These are phyloP conservation scores for Gnatocerus cornutus DNA, from an alignment of 2,888 invertebrate genomes.

Conservation along the genomic window DNA sequence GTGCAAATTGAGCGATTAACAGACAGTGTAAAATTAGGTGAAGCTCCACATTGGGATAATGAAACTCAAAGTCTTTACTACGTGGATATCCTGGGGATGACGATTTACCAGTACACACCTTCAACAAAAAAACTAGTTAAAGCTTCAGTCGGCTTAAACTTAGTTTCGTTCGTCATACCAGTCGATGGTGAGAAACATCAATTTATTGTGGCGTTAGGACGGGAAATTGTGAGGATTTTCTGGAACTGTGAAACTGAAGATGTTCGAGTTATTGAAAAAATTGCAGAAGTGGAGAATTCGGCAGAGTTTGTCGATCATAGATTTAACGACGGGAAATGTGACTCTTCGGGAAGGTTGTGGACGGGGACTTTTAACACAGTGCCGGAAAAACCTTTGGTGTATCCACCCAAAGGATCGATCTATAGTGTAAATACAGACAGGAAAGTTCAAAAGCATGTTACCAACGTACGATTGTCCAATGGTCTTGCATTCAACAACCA, in stretches of 20 bases:
- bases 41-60: conserved; percentile 83
- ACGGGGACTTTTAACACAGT: conserved; percentile 56
- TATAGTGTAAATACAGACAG: conserved; percentile 30
- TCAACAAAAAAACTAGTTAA: conserved; percentile 71
- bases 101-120: conserved; percentile 74
- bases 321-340: conserved; percentile 86
- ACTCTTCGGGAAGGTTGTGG: conserved; percentile 82
- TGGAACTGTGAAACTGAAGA: conserved; percentile 76
- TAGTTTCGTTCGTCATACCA: conserved; percentile 75
- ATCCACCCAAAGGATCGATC: conserved; percentile 28
- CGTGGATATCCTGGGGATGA: conserved; percentile 77
- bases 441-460: conserved; percentile 56
- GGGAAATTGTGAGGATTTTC: conserved; percentile 74
- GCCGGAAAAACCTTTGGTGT: conserved; percentile 22
- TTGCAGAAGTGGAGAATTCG: conserved; percentile 75
- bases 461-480: conserved; percentile 79
- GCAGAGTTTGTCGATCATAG: conserved; percentile 73
- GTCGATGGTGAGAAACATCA: conserved; percentile 74
- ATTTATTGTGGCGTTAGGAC: conserved; percentile 77
- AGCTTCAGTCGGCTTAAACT: conserved; percentile 70
- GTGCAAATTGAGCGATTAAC: conserved; percentile 71
- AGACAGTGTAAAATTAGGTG: conserved; percentile 76
- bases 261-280: conserved; percentile 69
- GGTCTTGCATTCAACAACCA: conserved; percentile 84
- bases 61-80: conserved; percentile 77